These are phyloP conservation scores for Botia almorhae DNA, from an alignment of 2,797 vertebrate species.

Conservation along the genomic window DNA sequence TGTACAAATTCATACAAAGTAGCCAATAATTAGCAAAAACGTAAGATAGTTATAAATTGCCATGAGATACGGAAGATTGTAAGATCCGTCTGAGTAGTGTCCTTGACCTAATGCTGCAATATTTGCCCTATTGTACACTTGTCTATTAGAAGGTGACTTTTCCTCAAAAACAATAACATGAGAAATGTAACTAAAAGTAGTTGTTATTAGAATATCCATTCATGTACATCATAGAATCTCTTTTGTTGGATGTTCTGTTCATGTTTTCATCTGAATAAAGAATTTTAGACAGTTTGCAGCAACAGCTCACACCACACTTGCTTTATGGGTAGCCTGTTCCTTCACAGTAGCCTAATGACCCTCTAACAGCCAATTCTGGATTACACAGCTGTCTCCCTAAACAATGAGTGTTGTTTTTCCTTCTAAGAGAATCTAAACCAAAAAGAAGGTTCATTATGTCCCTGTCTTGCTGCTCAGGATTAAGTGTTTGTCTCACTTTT, in stretches of 20 bases:
- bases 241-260: not conserved
- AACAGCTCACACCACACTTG: not conserved
- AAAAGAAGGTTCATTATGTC: not conserved
- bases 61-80: too few species aligned
- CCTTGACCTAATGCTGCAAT: too few species aligned
- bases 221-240: not conserved
- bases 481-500: conserved; percentile 35
- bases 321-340: not conserved
- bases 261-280: not conserved
- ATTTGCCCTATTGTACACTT: too few species aligned
- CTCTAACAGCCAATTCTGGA: not conserved
- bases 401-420: conserved; percentile 6
- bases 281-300: not conserved
- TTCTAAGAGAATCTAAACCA: not conserved
- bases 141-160: too few species aligned
- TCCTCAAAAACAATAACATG: too few species aligned
- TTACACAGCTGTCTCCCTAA: conserved; percentile 9
- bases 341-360: conserved; percentile 17
- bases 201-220: too few species aligned
- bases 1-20: too few species aligned
- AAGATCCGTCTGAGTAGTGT: too few species aligned
- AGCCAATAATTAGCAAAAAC: too few species aligned
- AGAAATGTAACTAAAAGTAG: too few species aligned
- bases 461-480: not conserved
- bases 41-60: too few species aligned